Conservation (phyloP, 2,113 vertebrate species). For the Daubentonia madagascariensis region DNA sequence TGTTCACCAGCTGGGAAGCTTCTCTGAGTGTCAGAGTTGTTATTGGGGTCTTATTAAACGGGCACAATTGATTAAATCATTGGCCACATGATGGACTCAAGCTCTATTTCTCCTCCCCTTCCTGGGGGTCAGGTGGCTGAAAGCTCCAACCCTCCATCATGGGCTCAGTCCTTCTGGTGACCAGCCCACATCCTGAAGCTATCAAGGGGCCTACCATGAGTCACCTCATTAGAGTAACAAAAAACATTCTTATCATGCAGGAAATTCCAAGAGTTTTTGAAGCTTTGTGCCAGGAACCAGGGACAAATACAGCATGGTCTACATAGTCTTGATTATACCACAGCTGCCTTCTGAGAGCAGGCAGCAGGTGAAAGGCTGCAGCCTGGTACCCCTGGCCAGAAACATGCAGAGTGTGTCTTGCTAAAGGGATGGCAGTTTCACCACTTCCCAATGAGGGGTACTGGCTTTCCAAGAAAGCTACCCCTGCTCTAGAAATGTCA, state of each 20-base stretch:
- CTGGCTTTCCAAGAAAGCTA: neutral
- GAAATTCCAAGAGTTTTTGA: neutral
- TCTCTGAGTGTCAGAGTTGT: neutral
- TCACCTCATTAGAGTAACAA: neutral
- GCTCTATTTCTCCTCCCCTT: neutral
- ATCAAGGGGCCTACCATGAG: neutral
- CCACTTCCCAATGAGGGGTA: neutral
- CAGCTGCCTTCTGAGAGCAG: neutral
- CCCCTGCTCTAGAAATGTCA: neutral
- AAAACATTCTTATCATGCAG: neutral
- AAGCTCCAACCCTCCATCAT: neutral
- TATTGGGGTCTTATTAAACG: neutral
- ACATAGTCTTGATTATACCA: neutral
- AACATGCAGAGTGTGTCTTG: neutral
- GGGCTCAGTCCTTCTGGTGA: neutral
- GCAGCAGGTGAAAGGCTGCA: neutral
- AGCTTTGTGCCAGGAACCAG: neutral
- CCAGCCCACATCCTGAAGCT: neutral
- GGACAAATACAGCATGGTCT: neutral
- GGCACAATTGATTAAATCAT: neutral
- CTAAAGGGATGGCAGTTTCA: neutral
- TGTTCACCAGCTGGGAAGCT: neutral
- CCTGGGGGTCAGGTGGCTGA: neutral
- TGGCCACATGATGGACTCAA: neutral
- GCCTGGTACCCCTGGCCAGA: neutral